Evolutionary conservation across 2,888 invertebrate species (phyloP).

Genomic region (Melieria omissa): DNA sequence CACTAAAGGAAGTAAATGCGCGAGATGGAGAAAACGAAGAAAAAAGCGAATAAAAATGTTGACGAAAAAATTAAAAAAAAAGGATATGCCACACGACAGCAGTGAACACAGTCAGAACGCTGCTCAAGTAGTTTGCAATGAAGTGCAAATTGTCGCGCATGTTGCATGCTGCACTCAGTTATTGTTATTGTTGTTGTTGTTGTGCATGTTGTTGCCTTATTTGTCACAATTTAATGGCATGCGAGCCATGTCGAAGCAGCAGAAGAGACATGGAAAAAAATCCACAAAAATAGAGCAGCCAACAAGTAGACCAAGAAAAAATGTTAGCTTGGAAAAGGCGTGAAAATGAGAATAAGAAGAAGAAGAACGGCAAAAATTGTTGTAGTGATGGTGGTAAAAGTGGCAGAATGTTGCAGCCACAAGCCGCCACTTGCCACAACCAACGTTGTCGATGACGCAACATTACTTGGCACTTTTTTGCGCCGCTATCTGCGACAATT

Average conservation of each 20-base stretch:
- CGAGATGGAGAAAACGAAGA: background rate
- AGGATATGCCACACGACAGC: background rate
- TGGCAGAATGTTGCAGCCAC: too few relatives aligned
- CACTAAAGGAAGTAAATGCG: background rate
- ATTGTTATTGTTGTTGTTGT: slow-evolving; percentile 5
- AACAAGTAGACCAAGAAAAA: too few relatives aligned
- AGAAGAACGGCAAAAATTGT: too few relatives aligned
- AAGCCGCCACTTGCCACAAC: too few relatives aligned
- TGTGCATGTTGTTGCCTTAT: slow-evolving; percentile 23
- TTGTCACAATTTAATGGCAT: slow-evolving; percentile 34
- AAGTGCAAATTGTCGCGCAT: slow-evolving; percentile 30
- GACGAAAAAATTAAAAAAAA: background rate
- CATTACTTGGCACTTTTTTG: too few relatives aligned
- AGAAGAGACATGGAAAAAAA: background rate
- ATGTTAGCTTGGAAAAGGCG: too few relatives aligned
- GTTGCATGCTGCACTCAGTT: background rate
- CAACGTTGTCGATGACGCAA: too few relatives aligned
- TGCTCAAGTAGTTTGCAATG: slow-evolving; percentile 28
- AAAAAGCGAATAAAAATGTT: background rate
- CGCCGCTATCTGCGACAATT: too few relatives aligned
- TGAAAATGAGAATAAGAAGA: too few relatives aligned
- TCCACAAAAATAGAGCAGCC: background rate
- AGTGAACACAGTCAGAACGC: background rate
- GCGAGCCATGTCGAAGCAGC: too few relatives aligned
- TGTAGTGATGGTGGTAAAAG: too few relatives aligned